Conservation (phyloP, 2,113 vertebrate species). For the Macrotis lagotis region DNA sequence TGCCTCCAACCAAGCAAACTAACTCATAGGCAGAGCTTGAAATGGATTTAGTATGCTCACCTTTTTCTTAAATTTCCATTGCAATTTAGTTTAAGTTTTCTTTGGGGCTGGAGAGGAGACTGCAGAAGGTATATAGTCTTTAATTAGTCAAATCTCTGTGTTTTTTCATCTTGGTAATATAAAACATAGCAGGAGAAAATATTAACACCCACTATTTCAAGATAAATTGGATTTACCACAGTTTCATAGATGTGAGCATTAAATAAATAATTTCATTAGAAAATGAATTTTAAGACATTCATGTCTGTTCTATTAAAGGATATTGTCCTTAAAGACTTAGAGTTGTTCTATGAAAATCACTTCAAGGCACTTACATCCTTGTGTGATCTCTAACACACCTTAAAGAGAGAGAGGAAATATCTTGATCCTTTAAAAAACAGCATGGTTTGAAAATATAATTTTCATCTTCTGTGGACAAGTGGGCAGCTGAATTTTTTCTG, state of each 20-base stretch:
- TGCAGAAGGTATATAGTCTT: background rate
- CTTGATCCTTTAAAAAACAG: background rate
- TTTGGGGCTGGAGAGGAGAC: background rate
- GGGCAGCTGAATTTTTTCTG: background rate
- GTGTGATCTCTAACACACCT: background rate
- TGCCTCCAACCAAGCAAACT: background rate
- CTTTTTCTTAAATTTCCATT: conserved; percentile 15
- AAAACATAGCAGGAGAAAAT: background rate
- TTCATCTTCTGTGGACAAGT: background rate
- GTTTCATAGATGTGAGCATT: background rate
- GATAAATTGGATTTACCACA: background rate
- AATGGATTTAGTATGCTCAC: background rate
- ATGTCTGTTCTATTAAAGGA: background rate
- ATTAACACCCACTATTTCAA: background rate
- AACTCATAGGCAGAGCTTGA: background rate
- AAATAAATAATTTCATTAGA: background rate
- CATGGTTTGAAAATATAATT: background rate
- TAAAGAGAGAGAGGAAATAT: background rate
- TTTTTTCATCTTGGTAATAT: background rate
- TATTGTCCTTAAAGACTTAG: background rate
- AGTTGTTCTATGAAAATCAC: background rate
- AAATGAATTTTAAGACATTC: background rate
- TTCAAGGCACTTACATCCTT: background rate
- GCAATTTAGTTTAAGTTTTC: background rate
- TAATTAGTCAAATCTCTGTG: background rate